Percentiles rank a stretch among this genome's conserved stretches.
Evolutionary conservation across 2,888 invertebrate species (phyloP).

Genomic region (Calephelis perditalis): DNA sequence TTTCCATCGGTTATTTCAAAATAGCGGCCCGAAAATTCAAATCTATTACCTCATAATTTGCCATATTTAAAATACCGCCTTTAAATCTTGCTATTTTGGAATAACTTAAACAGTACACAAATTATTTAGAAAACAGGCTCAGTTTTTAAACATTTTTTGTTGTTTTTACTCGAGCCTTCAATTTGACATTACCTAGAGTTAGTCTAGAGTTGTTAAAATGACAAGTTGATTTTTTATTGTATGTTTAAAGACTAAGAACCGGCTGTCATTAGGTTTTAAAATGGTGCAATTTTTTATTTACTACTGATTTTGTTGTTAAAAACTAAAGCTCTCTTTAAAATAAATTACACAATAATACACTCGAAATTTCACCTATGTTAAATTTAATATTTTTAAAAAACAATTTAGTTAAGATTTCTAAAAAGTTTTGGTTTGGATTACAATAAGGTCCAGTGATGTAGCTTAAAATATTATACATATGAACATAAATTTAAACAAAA

Average conservation of each 20-base stretch:
- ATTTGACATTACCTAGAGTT: conserved; percentile 75
- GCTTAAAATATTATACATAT: no score
- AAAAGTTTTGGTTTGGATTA: no score
- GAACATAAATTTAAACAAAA: no score
- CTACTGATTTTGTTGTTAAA: no score
- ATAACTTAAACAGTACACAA: conserved; percentile 17
- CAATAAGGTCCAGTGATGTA: not conserved
- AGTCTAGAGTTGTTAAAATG: conserved; percentile 71
- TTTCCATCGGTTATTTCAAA: conserved; percentile 24
- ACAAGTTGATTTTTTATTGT: conserved; percentile 54
- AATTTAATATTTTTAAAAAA: no score
- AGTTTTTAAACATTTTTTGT: conserved; percentile 28
- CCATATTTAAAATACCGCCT: conserved; percentile 16
- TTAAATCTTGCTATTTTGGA: conserved; percentile 9
- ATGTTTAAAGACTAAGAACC: conserved; percentile 16
- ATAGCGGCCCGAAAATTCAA: conserved; percentile 18
- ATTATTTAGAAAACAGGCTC: conserved; percentile 19
- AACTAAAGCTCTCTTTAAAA: no score
- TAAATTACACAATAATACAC: no score
- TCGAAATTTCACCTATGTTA: no score
- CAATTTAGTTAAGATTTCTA: no score
- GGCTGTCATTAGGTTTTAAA: conserved; percentile 4
- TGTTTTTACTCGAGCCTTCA: conserved; percentile 38
- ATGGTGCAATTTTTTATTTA: conserved; percentile 2
- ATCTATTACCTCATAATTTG: conserved; percentile 16